Evolutionary conservation across 2,888 invertebrate species (phyloP), one percentile per base, ranked within the genome.

Genomic region (Andrena bicolor): DNA sequence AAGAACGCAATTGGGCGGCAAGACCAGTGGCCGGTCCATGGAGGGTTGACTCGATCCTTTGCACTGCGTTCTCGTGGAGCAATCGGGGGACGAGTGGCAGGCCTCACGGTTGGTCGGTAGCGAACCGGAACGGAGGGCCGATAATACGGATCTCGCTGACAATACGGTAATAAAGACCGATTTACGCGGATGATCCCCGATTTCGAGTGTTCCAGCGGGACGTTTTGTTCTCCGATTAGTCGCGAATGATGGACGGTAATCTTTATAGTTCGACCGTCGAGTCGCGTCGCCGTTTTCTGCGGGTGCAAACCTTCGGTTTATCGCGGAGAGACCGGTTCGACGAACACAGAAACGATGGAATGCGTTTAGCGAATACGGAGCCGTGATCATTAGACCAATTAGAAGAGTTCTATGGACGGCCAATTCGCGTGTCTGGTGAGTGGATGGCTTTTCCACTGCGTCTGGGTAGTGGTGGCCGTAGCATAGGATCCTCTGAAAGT

Each of bases 181-280:
- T 75, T n/a, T 35, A 51, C 41, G 10, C 23, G 41, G 60, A 76
- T 76, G 71, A 76, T 76, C 63, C 70, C 1, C n/a, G 71, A 71
- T 41, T 60, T 26, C 30, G 23, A 61, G 13, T 28, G 66, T 35
- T 41, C 35, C 53, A n/a, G 7, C 32, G 30, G 49, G 1, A 13
- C 6, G 30, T 35, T 60, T 73, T 51, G 41, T 66, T 77, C 60
- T 2, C n/a, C 68, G 68, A 68, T 75, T 75, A 58, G 58, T 49
- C n/a, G n/a, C 10, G 8, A 30, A 5, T 20, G 23, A 20, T 23
- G 32, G 10, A 58, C 41, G 2, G n/a, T 8, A 30, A 10, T 16
- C 2, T 13, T 23, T 5, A 0, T 23, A 10, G 3, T 53, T 26
- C 26, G 1, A 8, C 2, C 20, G 8, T 0, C 3, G 20, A 10